Percentiles rank a stretch among this genome's conserved stretches.
These are phyloP conservation scores for Australoheros scitulus DNA, from an alignment of 2,113 vertebrate genomes.

Conservation along the genomic window DNA sequence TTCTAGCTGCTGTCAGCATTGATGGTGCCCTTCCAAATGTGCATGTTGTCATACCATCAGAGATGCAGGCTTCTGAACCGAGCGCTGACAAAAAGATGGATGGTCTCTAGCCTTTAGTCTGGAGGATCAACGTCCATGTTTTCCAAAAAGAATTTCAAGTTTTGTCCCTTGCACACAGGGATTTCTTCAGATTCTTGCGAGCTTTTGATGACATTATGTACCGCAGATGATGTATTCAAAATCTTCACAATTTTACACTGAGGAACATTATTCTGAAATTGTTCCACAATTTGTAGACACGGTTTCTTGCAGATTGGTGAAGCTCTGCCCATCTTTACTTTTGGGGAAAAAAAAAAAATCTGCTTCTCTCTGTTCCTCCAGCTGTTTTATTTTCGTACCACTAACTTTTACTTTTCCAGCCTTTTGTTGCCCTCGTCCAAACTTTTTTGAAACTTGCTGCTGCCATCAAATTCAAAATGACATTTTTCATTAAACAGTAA, in stretches of 20 bases:
- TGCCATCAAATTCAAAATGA: not conserved
- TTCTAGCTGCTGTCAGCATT: not conserved
- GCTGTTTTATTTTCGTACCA: not conserved
- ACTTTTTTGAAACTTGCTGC: not conserved
- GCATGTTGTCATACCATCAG: not conserved
- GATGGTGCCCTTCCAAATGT: not conserved
- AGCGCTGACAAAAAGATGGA: not conserved
- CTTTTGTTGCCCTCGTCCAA: not conserved
- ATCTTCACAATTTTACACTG: not conserved
- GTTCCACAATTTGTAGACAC: not conserved
- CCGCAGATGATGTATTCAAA: not conserved
- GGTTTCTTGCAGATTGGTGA: not conserved
- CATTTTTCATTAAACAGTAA: not conserved
- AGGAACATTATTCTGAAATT: not conserved
- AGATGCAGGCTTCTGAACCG: not conserved
- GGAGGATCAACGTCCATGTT: not conserved
- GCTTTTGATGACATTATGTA: not conserved
- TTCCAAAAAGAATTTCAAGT: not conserved
- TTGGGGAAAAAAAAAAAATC: no score
- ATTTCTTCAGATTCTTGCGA: not conserved
- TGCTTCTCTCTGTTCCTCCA: no score
- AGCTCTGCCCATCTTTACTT: not conserved
- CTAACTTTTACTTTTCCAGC: not conserved
- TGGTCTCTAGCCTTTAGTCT: not conserved
- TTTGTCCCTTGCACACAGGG: not conserved